Conservation (phyloP, 2,888 invertebrate genomes). For the Scotopteryx bipunctaria region DNA sequence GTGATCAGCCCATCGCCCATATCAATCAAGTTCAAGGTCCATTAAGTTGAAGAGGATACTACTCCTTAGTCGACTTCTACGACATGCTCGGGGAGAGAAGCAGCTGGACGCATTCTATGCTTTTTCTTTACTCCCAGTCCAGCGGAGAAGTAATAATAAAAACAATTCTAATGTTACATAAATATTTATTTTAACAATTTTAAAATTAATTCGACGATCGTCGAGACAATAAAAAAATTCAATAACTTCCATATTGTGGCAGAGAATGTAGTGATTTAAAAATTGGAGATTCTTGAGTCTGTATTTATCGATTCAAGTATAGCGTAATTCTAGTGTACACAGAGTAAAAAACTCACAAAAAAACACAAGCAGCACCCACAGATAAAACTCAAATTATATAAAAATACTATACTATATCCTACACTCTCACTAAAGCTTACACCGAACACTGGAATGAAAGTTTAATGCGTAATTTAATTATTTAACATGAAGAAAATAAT, state of each 20-base stretch:
- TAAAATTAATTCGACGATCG: constrained; percentile 64
- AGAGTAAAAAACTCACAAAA: constrained; percentile 57
- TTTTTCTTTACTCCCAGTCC: no score
- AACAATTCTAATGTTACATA: constrained; percentile 73
- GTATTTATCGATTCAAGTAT: constrained; percentile 29
- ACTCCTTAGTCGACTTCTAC: no score
- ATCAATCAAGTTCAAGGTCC: no score
- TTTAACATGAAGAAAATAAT: constrained; percentile 49
- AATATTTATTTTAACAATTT: constrained; percentile 80
- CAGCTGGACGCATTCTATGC: no score
- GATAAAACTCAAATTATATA: constrained; percentile 56
- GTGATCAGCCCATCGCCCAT: no score
- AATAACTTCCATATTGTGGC: constrained; percentile 59
- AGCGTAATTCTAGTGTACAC: constrained; percentile 52
- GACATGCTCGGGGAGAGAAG: no score
- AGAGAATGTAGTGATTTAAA: constrained; percentile 47
- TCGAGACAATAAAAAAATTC: constrained; percentile 59
- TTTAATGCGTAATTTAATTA: constrained; percentile 67
- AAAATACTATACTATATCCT: constrained; percentile 70
- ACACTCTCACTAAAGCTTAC: constrained; percentile 73
- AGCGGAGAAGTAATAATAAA: constrained; percentile 66
- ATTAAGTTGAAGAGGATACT: no score
- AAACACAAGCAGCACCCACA: constrained; percentile 71
- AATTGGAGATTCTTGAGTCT: constrained; percentile 67
- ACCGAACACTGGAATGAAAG: constrained; percentile 79